Base-by-base conservation (phyloP, 23 tunicate species). In the Oikopleura dioica region DNA sequence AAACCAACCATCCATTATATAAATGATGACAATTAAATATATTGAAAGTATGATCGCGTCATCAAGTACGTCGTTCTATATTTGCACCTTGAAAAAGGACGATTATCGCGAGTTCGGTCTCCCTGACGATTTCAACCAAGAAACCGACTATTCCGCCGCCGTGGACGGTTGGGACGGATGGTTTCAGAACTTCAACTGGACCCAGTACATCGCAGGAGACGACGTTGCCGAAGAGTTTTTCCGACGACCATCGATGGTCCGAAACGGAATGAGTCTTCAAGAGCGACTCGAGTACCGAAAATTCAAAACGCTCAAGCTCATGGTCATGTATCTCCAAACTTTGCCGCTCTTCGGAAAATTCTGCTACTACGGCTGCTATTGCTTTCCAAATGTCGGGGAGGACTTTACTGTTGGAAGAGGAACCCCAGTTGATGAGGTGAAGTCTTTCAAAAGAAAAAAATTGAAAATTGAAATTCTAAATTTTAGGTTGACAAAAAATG, bases 141-240 rank as follows among this genome's bases (percentile, higher is more conserved):
- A 63, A 28, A 63, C 4, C 4, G 72, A 63, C 26, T 63, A 63
- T 28, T 2, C 16, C 26, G 72, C 72, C 2, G 26, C 16, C 4
- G 72, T 63, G 16, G 72, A 63, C 33, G 72, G 72, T 2, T 63
- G 72, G 72, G 72, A 63, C 26, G 72, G 72, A 2, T 63, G 72
- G 72, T 63, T 63, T 63, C 72, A 63, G 26, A 63, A 63, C 26
- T 63, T 63, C 72, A 63, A 63, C 33, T 63, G 72, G 72, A 63
- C 72, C 72, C 72, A 63, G 33, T 63, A 63, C 72, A 63, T 63
- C 33, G 72, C 16, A 23, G 72, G 72, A 24, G 72, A 63, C 33
- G 72, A 63, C 26, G 26, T 63, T 63, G 72, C 72, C 29, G 72
- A 63, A 63, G 72, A 63, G 26, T 63, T 63, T 63, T 63, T 63